Evolutionary conservation across 2,113 vertebrate species (phyloP).

Genomic region (Oreochromis spilurus): DNA sequence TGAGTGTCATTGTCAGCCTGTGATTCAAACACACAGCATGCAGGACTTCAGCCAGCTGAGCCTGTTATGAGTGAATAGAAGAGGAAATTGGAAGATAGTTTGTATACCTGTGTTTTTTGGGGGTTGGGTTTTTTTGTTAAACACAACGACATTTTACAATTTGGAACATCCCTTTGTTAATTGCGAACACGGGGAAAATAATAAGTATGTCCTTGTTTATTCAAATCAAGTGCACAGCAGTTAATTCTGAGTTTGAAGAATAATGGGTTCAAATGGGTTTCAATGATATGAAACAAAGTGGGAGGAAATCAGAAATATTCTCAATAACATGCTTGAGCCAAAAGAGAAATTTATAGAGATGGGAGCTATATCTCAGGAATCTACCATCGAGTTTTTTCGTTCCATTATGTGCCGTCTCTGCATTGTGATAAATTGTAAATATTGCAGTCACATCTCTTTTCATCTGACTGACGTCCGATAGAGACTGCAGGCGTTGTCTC

Average conservation of each 20-base stretch:
- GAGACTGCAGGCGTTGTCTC: not conserved
- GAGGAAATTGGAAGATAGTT: conserved; percentile 28
- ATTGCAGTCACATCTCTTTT: not conserved
- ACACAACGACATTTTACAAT: not conserved
- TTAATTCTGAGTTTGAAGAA: not conserved
- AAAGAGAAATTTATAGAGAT: not conserved
- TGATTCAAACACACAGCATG: conserved; percentile 1
- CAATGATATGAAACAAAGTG: not conserved
- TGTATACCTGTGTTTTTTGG: not conserved
- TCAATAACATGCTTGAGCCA: not conserved
- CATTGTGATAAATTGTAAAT: not conserved
- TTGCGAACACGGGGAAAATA: not conserved
- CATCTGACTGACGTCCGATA: not conserved
- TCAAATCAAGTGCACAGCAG: not conserved
- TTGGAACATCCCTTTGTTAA: not conserved
- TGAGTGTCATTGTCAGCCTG: not conserved
- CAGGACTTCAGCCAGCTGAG: conserved; percentile 20
- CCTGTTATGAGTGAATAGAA: conserved; percentile 1
- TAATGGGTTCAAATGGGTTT: not conserved
- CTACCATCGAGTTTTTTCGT: not conserved
- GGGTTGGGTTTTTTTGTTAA: not conserved
- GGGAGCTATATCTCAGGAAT: not conserved
- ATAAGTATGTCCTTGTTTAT: not conserved
- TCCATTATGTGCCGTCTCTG: not conserved
- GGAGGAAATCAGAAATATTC: not conserved